phyloP scores from a whole-genome alignment of 2,797 vertebrate genomes.

The Sebastes steindachneri region DNA sequence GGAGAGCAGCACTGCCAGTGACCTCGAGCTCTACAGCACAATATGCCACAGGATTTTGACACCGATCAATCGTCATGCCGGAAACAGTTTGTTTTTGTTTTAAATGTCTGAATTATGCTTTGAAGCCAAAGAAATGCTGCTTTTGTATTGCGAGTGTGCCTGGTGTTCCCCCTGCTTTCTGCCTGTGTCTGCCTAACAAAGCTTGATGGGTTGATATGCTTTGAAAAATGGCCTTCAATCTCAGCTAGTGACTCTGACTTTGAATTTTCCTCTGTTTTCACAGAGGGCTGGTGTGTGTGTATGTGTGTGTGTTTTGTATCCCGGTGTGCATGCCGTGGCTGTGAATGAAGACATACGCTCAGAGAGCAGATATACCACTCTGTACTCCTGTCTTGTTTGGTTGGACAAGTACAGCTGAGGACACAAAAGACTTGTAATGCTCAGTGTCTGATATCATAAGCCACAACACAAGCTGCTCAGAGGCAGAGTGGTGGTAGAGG shows the following conservation, averaged over 20 bases:
- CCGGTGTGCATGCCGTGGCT: neutral
- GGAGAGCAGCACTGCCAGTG: neutral
- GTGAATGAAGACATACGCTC: slow-evolving; percentile 11
- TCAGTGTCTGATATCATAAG: slow-evolving; percentile 30
- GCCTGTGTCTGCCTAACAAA: slow-evolving; percentile 16
- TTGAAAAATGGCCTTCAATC: slow-evolving; percentile 40
- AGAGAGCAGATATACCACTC: neutral
- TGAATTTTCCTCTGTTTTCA: slow-evolving; percentile 9
- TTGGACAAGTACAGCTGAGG: neutral
- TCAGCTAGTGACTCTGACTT: slow-evolving; percentile 21
- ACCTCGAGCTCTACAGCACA: neutral
- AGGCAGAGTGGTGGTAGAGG: neutral
- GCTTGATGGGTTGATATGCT: slow-evolving; percentile 6
- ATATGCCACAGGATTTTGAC: neutral
- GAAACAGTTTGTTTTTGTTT: neutral
- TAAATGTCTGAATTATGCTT: neutral
- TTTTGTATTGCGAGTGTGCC: slow-evolving; percentile 1
- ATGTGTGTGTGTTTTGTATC: neutral
- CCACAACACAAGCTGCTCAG: slow-evolving; percentile 18
- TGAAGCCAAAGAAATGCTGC: neutral
- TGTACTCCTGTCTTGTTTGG: slow-evolving; percentile 13
- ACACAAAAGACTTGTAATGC: slow-evolving; percentile 31
- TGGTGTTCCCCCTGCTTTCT: neutral
- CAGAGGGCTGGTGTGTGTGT: neutral
- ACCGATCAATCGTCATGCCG: neutral